Percentiles rank a stretch among this genome's conserved stretches.
These are phyloP conservation scores for Mythimna impura DNA, from an alignment of 2,888 invertebrate species.

Conservation along the genomic window DNA sequence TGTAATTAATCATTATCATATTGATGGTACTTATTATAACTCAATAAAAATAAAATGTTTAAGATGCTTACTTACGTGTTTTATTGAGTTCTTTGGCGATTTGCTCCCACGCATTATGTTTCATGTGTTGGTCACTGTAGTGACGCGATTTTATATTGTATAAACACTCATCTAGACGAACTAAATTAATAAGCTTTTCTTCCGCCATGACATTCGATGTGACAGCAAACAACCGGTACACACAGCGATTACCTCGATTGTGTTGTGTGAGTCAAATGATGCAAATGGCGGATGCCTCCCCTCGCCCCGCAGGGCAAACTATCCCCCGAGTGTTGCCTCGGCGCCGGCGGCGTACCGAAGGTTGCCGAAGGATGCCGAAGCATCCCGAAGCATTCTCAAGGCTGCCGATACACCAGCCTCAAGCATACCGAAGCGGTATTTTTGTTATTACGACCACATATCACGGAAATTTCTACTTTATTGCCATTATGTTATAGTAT, in stretches of 20 bases:
- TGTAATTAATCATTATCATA: conserved; percentile 1
- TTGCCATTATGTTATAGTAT: conserved; percentile 48
- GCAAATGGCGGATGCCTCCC: conserved; percentile 41
- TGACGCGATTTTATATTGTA: conserved; percentile 41
- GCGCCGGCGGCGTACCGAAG: conserved; percentile 36
- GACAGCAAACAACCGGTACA: conserved; percentile 17
- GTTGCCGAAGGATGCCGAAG: conserved; percentile 29
- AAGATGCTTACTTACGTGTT: conserved; percentile 40
- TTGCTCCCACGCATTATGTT: conserved; percentile 40
- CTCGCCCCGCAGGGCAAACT: conserved; percentile 35
- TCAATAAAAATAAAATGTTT: conserved; percentile 23
- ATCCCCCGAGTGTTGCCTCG: conserved; percentile 35
- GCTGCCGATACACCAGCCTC: conserved; percentile 18
- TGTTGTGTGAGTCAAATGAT: conserved; percentile 41
- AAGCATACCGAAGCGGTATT: conserved; percentile 29
- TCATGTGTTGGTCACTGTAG: conserved; percentile 45
- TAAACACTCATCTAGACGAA: conserved; percentile 47
- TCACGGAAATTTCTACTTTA: conserved; percentile 51
- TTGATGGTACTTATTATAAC: conserved; percentile 26
- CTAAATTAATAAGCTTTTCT: conserved; percentile 9
- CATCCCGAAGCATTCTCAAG: conserved; percentile 39
- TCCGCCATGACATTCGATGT: conserved; percentile 10
- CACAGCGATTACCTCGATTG: conserved; percentile 23
- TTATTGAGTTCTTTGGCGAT: conserved; percentile 40
- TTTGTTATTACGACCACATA: conserved; percentile 53